These are phyloP conservation scores for Caenorhabditis afra DNA, from an alignment of 2,888 invertebrate genomes.

Conservation along the genomic window DNA sequence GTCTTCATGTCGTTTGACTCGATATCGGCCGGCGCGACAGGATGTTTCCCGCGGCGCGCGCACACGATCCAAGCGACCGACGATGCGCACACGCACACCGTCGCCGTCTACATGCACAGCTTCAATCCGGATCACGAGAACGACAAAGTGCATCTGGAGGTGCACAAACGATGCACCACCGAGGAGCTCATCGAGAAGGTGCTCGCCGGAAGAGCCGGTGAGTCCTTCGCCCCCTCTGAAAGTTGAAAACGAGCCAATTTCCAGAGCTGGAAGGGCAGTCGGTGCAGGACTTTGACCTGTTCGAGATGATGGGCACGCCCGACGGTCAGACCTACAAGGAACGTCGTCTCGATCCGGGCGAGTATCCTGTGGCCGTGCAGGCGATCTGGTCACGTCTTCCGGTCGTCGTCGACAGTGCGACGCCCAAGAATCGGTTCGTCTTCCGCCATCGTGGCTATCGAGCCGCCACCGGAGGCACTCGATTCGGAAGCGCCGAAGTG, in stretches of 20 bases:
- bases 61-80: conserved; percentile 74
- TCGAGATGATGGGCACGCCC: conserved; percentile 80
- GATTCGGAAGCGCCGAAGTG: conserved; percentile 85
- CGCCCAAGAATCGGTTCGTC: conserved; percentile 70
- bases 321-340: conserved; percentile 88
- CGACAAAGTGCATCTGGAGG: conserved; percentile 92
- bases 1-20: conserved; percentile 74
- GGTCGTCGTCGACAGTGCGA: conserved; percentile 56
- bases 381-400: conserved; percentile 70
- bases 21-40: conserved; percentile 65
- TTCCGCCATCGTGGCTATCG: conserved; percentile 68
- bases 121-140: conserved; percentile 81
- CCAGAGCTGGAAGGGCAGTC: conserved; percentile 71
- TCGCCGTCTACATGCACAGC: conserved; percentile 75
- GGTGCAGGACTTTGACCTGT: conserved; percentile 78
- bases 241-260: conserved; percentile 11
- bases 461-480: conserved; percentile 80
- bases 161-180: conserved; percentile 92
- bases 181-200: conserved; percentile 93
- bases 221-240: not conserved
- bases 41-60: conserved; percentile 74
- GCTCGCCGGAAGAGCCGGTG: conserved; percentile 69
- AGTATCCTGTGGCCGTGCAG: conserved; percentile 83
- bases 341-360: conserved; percentile 87
- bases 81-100: conserved; percentile 69